phyloP scores from a whole-genome alignment of 2,888 invertebrate genomes.

The Diloba caeruleocephala region DNA sequence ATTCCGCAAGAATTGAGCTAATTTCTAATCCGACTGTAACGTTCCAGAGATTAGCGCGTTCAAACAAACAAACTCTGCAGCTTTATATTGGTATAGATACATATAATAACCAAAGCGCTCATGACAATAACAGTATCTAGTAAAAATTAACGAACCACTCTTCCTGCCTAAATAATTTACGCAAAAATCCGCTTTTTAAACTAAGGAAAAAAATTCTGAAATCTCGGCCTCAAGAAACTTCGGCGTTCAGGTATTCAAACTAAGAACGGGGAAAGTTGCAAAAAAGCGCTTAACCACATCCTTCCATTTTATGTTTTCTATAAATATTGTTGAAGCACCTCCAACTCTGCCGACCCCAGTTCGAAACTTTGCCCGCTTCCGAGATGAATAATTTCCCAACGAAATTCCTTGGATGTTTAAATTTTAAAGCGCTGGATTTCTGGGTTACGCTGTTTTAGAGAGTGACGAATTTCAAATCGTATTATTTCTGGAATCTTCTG shows the following conservation, averaged over 20 bases:
- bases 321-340: slow-evolving; percentile 54
- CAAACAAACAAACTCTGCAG: too few species aligned
- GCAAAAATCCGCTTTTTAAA: too few species aligned
- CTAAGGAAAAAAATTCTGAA: not conserved
- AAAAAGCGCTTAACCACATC: slow-evolving; percentile 53
- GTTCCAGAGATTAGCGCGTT: too few species aligned
- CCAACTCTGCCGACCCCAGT: slow-evolving; percentile 44
- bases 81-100: too few species aligned
- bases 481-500: slow-evolving; percentile 16
- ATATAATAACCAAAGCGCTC: too few species aligned
- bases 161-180: slow-evolving; percentile 9
- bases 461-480: slow-evolving; percentile 29
- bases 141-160: not conserved
- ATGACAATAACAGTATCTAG: not conserved
- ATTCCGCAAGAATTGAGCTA: too few species aligned
- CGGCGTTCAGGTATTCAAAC: slow-evolving; percentile 21
- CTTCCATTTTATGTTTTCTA: slow-evolving; percentile 49
- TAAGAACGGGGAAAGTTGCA: slow-evolving; percentile 13
- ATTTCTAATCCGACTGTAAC: too few species aligned
- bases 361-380: slow-evolving; percentile 50
- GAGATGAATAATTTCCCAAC: slow-evolving; percentile 59
- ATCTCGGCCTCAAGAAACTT: slow-evolving; percentile 12
- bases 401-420: slow-evolving; percentile 53
- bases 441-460: slow-evolving; percentile 3
- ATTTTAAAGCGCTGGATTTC: slow-evolving; percentile 41